Evolutionary conservation across 2,113 vertebrate species (phyloP), one percentile per base, ranked within the genome.

Genomic region (Cyanistes caeruleus): DNA sequence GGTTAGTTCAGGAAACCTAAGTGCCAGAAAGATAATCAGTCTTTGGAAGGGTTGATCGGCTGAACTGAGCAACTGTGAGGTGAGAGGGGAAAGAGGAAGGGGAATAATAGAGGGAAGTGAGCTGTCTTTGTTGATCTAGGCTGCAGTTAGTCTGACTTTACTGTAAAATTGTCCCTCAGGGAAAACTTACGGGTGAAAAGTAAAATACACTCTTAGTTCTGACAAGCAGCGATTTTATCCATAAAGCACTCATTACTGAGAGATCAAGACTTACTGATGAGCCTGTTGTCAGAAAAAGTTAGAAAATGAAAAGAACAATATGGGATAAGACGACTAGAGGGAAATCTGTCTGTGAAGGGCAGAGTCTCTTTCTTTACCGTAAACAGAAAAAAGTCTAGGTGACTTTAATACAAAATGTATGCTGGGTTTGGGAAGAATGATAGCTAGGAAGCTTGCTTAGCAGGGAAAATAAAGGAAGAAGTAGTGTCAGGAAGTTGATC

Each of bases 51-150:
- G 44, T 31, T 92, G 72, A 74, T 93, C 95, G 88, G 72, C 75
- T 93, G 79, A 85, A 83, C 73, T 82, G 52, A 91, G 25, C 41
- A 91, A 69, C 53, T 70, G 46, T 65, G 83, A 90, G 85, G 83
- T 94, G 94, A 94, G 83, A 93, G 69, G 62, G 51, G 44, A 89
- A 67, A 39, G 60, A 93, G 79, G 90, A 94, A 95, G 27, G 70
- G 68, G 67, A 92, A 88, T 94, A 93, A 92, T 94, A 80, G 75
- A 88, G 88, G 94, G 88, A 95, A 94, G 63, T 95, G 90, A 82
- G 51, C 65, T 89, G 82, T 74, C 25, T 73, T 60, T 94, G 88
- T 92, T 93, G 92, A 76, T 88, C 25, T 21, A 77, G 51, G 28
- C 72, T 90, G 53, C 37, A 25, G 85, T 49, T 79, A 59, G 25